Percentiles rank a stretch among this genome's conserved stretches.
phyloP scores from a whole-genome alignment of 2,113 vertebrate species.

The Trochalopteron elliotii region DNA sequence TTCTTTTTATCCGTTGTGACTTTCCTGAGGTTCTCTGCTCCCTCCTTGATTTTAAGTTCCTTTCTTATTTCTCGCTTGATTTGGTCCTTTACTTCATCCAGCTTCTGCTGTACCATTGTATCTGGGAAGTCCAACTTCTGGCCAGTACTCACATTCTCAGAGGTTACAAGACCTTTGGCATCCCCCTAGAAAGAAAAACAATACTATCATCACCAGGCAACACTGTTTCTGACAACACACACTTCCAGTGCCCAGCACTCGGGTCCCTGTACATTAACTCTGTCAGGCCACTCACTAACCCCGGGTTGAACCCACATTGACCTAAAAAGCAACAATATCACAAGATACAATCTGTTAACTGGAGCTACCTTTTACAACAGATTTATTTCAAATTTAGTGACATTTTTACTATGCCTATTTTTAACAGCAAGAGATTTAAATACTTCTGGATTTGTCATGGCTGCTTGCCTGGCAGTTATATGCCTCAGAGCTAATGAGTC shows the following conservation, averaged over 20 bases:
- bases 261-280: neutral
- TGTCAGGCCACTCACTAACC: neutral
- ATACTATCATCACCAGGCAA: constrained; percentile 26
- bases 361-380: neutral
- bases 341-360: neutral
- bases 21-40: constrained; percentile 95
- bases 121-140: constrained; percentile 93
- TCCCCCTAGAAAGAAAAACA: constrained; percentile 82
- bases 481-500: neutral
- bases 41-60: constrained; percentile 99
- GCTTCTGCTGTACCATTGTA: constrained; percentile 92
- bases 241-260: neutral
- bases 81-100: constrained; percentile 96
- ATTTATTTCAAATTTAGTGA: constrained; percentile 32
- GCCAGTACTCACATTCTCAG: constrained; percentile 86
- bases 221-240: neutral
- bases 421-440: constrained; percentile 41
- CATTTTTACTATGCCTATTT: constrained; percentile 36
- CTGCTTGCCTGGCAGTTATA: constrained; percentile 21
- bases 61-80: constrained; percentile 98
- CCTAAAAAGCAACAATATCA: neutral
- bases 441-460: constrained; percentile 18
- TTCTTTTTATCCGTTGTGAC: constrained; percentile 99
- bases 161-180: constrained; percentile 83
- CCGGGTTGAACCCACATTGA: neutral